Percentiles rank a stretch among this genome's conserved stretches.
These are phyloP conservation scores for Psephotus haematonotus DNA, from an alignment of 2,113 vertebrate genomes.

Conservation along the genomic window DNA sequence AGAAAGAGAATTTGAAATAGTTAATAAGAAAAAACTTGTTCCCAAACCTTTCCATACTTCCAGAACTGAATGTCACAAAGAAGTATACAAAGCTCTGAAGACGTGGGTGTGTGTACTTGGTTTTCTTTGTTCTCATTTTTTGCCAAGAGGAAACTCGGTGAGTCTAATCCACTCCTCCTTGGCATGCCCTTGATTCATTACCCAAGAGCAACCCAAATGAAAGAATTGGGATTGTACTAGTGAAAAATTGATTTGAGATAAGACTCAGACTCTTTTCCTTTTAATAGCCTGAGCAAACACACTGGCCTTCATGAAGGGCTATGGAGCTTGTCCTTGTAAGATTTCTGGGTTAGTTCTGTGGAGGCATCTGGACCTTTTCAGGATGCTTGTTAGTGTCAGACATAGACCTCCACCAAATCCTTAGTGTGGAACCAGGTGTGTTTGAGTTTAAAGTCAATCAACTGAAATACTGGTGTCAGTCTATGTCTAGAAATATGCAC, in stretches of 20 bases:
- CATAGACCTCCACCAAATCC: not conserved
- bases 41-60: not conserved
- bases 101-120: not conserved
- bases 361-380: not conserved
- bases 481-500: not conserved
- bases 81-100: conserved; percentile 16
- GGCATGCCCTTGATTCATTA: not conserved
- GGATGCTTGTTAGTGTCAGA: not conserved
- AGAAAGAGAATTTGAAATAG: not conserved
- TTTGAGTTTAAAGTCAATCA: conserved; percentile 35
- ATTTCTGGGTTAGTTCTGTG: not conserved
- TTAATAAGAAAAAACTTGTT: not conserved
- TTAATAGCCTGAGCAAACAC: not conserved
- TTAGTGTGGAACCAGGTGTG: not conserved
- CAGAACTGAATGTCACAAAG: not conserved
- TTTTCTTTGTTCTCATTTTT: conserved; percentile 19
- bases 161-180: not conserved
- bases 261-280: not conserved
- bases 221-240: not conserved
- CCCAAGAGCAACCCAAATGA: not conserved
- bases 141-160: not conserved
- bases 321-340: not conserved
- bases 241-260: not conserved
- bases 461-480: not conserved
- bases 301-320: not conserved